Percentiles rank a stretch among this genome's conserved stretches.
Evolutionary conservation across 2,888 invertebrate genomes (phyloP).

Genomic region (Eumacrocentrus americanus): DNA sequence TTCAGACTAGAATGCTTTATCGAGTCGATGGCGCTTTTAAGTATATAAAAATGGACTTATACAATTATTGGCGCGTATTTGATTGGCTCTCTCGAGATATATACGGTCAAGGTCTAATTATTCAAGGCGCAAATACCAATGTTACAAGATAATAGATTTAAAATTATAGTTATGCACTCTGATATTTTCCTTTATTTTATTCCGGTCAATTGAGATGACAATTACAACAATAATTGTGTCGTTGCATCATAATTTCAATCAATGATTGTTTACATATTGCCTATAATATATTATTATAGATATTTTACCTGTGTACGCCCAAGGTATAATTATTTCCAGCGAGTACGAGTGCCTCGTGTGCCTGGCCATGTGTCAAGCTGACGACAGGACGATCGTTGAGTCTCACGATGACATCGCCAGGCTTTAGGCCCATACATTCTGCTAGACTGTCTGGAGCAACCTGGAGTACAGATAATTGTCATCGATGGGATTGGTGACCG

Average conservation of each 20-base stretch:
- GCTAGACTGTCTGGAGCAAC: slow-evolving; percentile 82
- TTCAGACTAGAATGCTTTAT: not conserved
- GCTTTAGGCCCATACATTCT: slow-evolving; percentile 78
- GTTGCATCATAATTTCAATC: not conserved
- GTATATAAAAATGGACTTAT: slow-evolving; percentile 16
- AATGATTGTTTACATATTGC: not conserved
- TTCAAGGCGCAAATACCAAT: slow-evolving; percentile 31
- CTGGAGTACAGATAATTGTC: too few relatives aligned
- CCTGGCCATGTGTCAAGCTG: slow-evolving; percentile 76
- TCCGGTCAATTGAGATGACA: slow-evolving; percentile 20
- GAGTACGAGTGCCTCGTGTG: slow-evolving; percentile 74
- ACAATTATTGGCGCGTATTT: slow-evolving; percentile 20
- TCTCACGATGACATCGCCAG: slow-evolving; percentile 83
- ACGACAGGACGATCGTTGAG: slow-evolving; percentile 75
- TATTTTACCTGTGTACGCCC: slow-evolving; percentile 71
- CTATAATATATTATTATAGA: slow-evolving; percentile 1
- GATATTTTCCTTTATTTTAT: slow-evolving; percentile 18
- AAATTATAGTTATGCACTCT: slow-evolving; percentile 19
- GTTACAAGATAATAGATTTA: too few relatives aligned
- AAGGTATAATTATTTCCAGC: slow-evolving; percentile 77
- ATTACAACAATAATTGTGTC: not conserved
- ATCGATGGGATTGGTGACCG: too few relatives aligned
- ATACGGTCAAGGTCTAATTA: slow-evolving; percentile 34
- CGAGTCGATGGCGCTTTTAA: slow-evolving; percentile 3
- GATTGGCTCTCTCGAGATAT: slow-evolving; percentile 28